Evolutionary conservation across 2,113 vertebrate species (phyloP).

Genomic region (Callopanchax toddi): DNA sequence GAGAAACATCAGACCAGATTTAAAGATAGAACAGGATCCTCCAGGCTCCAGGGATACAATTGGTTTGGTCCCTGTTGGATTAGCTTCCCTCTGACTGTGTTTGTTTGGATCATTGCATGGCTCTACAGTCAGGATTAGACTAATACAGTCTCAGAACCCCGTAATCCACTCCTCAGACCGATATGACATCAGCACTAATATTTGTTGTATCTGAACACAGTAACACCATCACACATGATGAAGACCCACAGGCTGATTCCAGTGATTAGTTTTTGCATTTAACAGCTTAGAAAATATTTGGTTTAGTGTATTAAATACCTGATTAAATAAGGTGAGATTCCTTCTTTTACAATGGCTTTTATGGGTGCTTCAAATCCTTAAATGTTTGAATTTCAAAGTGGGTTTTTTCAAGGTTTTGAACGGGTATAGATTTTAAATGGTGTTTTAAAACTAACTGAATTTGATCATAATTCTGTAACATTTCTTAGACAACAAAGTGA

Average conservation of each 20-base stretch:
- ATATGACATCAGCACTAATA: background rate
- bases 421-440: too few relatives aligned
- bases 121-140: conserved; percentile 7
- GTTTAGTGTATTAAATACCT: too few relatives aligned
- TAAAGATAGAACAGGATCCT: too few relatives aligned
- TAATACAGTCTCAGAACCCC: background rate
- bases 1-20: too few relatives aligned
- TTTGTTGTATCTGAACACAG: background rate
- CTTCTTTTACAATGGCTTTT: too few relatives aligned
- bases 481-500: too few relatives aligned
- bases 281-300: background rate
- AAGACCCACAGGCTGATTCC: background rate
- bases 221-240: background rate
- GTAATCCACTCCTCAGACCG: conserved; percentile 1
- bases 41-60: background rate
- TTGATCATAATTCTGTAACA: too few relatives aligned
- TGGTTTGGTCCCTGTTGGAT: background rate
- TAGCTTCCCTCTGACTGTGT: conserved; percentile 4
- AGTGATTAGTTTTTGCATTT: background rate
- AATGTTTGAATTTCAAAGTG: too few relatives aligned
- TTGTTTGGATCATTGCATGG: background rate
- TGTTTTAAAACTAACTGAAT: too few relatives aligned
- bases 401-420: too few relatives aligned
- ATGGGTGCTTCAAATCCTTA: too few relatives aligned
- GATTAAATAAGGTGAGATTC: too few relatives aligned